phyloP scores from a whole-genome alignment of 2,888 invertebrate species.

The Galeopsomyia nigrocyanea region DNA sequence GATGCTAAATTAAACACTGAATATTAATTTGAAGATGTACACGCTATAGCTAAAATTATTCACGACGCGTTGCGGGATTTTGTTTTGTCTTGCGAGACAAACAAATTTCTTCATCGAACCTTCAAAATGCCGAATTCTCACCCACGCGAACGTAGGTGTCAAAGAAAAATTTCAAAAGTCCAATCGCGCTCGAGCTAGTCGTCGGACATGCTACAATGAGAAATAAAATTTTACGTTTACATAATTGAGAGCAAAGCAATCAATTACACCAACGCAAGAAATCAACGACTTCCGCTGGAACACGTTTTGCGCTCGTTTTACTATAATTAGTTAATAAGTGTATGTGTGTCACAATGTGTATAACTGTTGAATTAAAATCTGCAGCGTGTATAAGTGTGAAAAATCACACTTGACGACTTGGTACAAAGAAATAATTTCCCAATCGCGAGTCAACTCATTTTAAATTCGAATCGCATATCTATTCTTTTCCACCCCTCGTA shows the following conservation, averaged over 20 bases:
- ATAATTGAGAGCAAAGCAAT: slow-evolving; percentile 19
- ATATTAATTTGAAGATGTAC: no score
- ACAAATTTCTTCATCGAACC: slow-evolving; percentile 1
- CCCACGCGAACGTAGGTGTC: slow-evolving; percentile 19
- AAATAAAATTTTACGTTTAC: slow-evolving; percentile 22
- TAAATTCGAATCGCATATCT: slow-evolving; percentile 30
- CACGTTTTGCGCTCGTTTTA: background rate
- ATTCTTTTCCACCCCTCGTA: background rate
- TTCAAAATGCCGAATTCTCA: slow-evolving; percentile 19
- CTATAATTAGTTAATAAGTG: background rate
- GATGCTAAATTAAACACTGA: no score
- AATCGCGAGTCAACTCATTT: slow-evolving; percentile 24
- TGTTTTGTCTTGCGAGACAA: background rate
- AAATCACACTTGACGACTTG: background rate
- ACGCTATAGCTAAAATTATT: no score
- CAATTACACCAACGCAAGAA: slow-evolving; percentile 15
- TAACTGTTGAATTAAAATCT: slow-evolving; percentile 6
- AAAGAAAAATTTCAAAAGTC: slow-evolving; percentile 8
- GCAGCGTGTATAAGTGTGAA: background rate
- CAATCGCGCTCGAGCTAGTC: no score
- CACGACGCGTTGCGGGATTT: no score
- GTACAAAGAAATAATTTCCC: slow-evolving; percentile 20
- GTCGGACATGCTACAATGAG: slow-evolving; percentile 3
- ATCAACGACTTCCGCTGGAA: slow-evolving; percentile 20
- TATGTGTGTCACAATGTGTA: background rate